Evolutionary conservation across 2,888 invertebrate genomes (phyloP).

Genomic region (Pollenia angustigena): DNA sequence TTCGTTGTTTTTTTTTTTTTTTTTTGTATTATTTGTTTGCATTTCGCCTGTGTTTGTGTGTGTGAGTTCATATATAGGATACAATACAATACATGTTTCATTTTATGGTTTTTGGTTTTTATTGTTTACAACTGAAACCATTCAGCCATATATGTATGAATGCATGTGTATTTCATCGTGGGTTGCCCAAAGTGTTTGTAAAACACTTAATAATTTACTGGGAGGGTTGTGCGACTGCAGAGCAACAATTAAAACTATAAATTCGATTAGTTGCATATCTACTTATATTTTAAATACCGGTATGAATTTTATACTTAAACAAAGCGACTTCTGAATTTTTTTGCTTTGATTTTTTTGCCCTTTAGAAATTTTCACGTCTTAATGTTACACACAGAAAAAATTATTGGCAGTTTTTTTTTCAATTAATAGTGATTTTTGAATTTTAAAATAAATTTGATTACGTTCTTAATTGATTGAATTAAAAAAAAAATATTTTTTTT

Average conservation of each 20-base stretch:
- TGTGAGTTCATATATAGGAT: not conserved
- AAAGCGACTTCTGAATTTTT: no score
- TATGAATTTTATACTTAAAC: no score
- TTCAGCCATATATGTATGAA: not conserved
- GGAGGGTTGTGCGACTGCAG: conserved; percentile 19
- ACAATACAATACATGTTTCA: conserved; percentile 21
- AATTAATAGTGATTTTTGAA: no score
- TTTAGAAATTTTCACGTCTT: no score
- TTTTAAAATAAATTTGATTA: no score
- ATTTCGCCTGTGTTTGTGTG: not conserved
- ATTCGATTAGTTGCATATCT: conserved; percentile 18
- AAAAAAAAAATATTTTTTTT: no score
- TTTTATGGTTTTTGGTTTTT: conserved; percentile 57
- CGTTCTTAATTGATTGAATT: no score
- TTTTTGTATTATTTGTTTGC: conserved; percentile 33
- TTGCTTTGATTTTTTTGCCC: no score
- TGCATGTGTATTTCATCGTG: conserved; percentile 20
- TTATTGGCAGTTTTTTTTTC: no score
- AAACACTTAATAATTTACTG: conserved; percentile 27
- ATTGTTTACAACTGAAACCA: conserved; percentile 58
- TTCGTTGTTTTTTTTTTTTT: no score
- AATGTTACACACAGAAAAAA: no score
- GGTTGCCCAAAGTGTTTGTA: conserved; percentile 10
- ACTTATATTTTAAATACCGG: not conserved
- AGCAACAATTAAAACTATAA: conserved; percentile 19